Evolutionary conservation across 2,113 vertebrate genomes (phyloP).

Genomic region (Phalacrocorax carbo): DNA sequence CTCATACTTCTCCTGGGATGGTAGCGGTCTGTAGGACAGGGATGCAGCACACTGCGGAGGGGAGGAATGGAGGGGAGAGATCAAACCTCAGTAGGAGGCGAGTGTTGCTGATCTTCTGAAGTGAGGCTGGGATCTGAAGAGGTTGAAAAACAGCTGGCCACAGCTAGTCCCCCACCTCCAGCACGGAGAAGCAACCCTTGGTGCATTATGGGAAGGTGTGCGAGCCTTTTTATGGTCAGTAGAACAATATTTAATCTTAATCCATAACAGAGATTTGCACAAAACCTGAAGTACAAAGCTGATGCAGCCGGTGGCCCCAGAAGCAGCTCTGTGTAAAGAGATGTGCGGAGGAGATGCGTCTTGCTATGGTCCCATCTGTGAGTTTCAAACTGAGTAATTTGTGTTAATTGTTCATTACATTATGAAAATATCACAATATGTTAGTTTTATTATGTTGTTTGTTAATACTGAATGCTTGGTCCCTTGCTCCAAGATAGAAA

Average conservation of each 20-base stretch:
- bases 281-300: background rate
- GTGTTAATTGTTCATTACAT: background rate
- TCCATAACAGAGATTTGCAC: background rate
- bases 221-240: background rate
- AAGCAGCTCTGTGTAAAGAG: background rate
- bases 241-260: background rate
- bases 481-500: background rate
- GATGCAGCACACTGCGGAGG: background rate
- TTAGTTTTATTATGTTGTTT: background rate
- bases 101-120: background rate
- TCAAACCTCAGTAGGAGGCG: background rate
- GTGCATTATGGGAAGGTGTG: background rate
- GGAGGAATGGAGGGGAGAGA: background rate
- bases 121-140: background rate
- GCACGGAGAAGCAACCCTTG: fast-evolving
- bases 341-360: background rate
- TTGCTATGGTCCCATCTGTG: background rate
- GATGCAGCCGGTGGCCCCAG: background rate
- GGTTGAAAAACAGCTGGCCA: background rate
- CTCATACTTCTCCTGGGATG: background rate
- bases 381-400: background rate
- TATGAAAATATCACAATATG: background rate
- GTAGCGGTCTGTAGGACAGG: background rate
- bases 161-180: background rate
- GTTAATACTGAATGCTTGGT: background rate